A percentile compares a stretch with the other conserved stretches of the same genome.
phyloP scores from a whole-genome alignment of 2,113 vertebrate genomes.

The Urocynchramus pylzowi region DNA sequence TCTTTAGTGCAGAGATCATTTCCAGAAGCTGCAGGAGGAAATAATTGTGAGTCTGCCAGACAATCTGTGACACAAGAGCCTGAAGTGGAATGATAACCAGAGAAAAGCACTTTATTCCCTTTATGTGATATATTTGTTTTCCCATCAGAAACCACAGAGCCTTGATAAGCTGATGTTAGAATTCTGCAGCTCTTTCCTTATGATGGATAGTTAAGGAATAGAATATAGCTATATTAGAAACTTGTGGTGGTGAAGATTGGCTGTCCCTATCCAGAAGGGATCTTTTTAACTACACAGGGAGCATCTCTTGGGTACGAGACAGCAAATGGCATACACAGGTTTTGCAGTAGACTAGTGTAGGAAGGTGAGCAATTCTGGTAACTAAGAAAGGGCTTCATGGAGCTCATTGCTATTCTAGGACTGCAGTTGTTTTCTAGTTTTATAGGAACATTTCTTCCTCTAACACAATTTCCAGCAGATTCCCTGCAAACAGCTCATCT shows the following conservation, averaged over 20 bases:
- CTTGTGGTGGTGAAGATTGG: background rate
- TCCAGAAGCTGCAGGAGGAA: conserved; percentile 56
- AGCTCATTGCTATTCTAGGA: conserved; percentile 19
- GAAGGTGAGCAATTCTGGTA: background rate
- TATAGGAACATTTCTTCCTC: background rate
- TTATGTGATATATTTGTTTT: background rate
- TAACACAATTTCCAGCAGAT: background rate
- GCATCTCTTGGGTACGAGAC: background rate
- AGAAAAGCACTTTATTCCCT: conserved; percentile 26
- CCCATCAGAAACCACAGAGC: conserved; percentile 6
- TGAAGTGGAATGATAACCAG: conserved; percentile 48
- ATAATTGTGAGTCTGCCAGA: conserved; percentile 30
- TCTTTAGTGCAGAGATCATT: conserved; percentile 47
- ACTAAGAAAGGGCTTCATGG: background rate
- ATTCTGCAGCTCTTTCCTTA: background rate
- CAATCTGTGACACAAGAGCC: conserved; percentile 31
- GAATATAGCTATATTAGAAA: background rate
- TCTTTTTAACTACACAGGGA: background rate
- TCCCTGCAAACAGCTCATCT: background rate
- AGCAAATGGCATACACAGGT: background rate
- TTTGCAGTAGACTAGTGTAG: background rate
- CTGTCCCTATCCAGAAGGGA: background rate
- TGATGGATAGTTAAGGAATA: background rate
- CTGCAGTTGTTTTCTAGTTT: conserved; percentile 4
- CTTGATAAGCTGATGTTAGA: background rate